These are phyloP conservation scores for Poecilobothrus nobilitatus DNA, from an alignment of 2,888 invertebrate genomes.

Conservation along the genomic window DNA sequence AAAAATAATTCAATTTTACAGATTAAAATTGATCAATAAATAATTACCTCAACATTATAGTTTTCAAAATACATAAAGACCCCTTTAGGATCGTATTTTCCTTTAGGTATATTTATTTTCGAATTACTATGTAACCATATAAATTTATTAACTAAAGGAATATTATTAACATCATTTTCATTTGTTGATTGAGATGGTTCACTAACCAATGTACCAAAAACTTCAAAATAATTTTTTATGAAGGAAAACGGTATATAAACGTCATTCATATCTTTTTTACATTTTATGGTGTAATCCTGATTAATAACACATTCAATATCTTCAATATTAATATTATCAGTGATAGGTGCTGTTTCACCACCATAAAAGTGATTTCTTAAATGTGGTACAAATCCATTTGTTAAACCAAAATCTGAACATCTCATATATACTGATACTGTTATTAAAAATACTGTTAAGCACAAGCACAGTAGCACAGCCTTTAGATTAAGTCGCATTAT, in stretches of 20 bases:
- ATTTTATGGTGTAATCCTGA: conserved; percentile 72
- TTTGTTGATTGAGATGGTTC: conserved; percentile 23
- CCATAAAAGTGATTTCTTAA: conserved; percentile 34
- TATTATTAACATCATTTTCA: conserved; percentile 48
- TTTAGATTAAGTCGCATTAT: conserved; percentile 75
- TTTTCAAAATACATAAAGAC: conserved; percentile 95
- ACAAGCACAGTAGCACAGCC: conserved; percentile 57
- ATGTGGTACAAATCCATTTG: conserved; percentile 29
- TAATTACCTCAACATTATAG: conserved; percentile 81
- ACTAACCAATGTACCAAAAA: conserved; percentile 74
- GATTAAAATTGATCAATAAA: background rate
- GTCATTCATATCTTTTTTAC: conserved; percentile 73
- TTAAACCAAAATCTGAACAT: conserved; percentile 53
- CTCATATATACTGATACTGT: conserved; percentile 67
- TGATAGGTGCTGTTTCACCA: conserved; percentile 21
- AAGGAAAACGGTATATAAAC: conserved; percentile 89
- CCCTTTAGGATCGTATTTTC: conserved; percentile 80
- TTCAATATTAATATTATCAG: conserved; percentile 31
- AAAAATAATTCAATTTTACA: conserved; percentile 4
- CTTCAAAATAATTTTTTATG: conserved; percentile 88
- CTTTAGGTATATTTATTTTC: conserved; percentile 80
- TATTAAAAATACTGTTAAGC: conserved; percentile 56
- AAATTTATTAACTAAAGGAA: conserved; percentile 57
- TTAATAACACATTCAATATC: conserved; percentile 84
- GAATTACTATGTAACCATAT: conserved; percentile 94